Conservation (phyloP, 2,888 invertebrate genomes). For the Acrocera orbiculus region DNA sequence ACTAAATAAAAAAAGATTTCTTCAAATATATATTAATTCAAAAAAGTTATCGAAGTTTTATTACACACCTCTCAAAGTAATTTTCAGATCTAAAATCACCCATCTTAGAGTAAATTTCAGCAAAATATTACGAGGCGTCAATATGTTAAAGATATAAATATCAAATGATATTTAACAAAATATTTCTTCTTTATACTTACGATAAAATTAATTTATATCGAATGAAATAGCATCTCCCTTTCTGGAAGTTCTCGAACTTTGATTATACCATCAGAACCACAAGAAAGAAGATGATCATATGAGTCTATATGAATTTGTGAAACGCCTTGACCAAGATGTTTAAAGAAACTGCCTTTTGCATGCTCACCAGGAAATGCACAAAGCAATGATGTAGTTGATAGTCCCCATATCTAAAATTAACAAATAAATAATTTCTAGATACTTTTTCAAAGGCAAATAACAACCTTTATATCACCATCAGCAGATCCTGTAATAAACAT, state of each 20-base stretch:
- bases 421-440: neutral
- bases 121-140: too few species aligned
- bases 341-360: conserved; percentile 89
- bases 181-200: too few species aligned
- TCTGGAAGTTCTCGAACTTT: conserved; percentile 89
- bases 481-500: conserved; percentile 91
- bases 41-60: too few species aligned
- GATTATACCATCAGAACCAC: conserved; percentile 98
- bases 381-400: conserved; percentile 70
- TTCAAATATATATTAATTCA: too few species aligned
- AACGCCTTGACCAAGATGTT: conserved; percentile 92
- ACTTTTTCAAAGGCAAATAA: neutral
- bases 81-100: too few species aligned
- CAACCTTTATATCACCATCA: conserved; percentile 80
- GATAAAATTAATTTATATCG: too few species aligned
- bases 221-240: conserved; percentile 43
- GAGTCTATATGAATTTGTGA: conserved; percentile 88
- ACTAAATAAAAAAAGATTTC: too few species aligned
- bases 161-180: too few species aligned
- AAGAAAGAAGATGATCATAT: conserved; percentile 82
- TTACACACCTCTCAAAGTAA: too few species aligned
- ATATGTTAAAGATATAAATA: too few species aligned
- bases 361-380: conserved; percentile 88
- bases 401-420: conserved; percentile 69
- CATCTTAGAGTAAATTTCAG: too few species aligned